Conservation (phyloP, 2,888 invertebrate genomes). For the Agelastica alni region DNA sequence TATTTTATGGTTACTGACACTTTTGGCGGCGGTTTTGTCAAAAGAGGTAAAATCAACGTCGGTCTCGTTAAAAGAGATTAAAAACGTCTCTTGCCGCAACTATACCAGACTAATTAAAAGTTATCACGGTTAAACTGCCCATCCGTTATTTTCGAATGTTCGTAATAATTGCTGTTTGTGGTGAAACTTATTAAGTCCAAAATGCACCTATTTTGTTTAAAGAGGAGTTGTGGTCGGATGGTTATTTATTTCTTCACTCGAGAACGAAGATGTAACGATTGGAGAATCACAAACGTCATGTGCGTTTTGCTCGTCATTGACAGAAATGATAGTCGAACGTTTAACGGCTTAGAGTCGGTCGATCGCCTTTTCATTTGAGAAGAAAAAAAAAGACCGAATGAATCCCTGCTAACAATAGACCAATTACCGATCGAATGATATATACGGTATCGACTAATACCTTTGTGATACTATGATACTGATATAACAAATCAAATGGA, state of each 20-base stretch:
- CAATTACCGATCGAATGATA: constrained; percentile 32
- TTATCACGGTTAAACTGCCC: no score
- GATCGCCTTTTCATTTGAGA: constrained; percentile 15
- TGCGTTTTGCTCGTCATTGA: constrained; percentile 1
- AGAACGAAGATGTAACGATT: constrained; percentile 4
- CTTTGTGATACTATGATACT: constrained; percentile 27
- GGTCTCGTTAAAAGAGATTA: no score
- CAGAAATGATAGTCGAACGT: neutral
- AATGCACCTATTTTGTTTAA: no score
- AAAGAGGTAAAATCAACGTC: no score
- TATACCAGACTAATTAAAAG: no score
- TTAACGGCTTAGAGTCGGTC: neutral
- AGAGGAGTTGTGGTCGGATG: no score
- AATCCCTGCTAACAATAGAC: constrained; percentile 26
- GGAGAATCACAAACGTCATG: constrained; percentile 1
- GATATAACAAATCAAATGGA: constrained; percentile 15
- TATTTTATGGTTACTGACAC: no score
- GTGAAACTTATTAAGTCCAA: no score
- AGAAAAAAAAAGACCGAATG: constrained; percentile 5
- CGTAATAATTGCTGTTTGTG: no score
- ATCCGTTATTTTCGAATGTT: no score
- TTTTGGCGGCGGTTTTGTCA: no score
- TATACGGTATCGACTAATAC: constrained; percentile 26
- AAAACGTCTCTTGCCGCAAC: neutral
- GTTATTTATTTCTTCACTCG: no score